phyloP scores from a whole-genome alignment of 2,797 vertebrate genomes.

The Leuciscus waleckii region DNA sequence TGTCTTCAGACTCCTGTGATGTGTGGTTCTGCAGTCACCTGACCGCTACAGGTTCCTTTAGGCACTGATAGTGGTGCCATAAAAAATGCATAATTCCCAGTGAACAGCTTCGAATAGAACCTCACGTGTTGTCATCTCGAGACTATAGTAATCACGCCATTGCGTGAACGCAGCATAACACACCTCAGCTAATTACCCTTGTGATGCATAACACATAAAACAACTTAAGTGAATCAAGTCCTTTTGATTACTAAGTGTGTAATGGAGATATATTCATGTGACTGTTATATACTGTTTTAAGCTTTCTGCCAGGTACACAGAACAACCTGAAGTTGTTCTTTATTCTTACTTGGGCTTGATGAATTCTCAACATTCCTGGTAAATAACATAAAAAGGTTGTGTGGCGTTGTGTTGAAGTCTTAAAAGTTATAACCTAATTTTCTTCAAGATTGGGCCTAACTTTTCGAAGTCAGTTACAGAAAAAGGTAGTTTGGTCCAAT shows the following conservation, averaged over 20 bases:
- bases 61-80: neutral
- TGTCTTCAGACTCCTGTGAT: neutral
- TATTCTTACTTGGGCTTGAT: neutral
- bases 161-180: neutral
- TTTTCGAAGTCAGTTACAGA: neutral
- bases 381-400: conserved; percentile 19
- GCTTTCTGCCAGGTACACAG: neutral
- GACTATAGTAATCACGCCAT: neutral
- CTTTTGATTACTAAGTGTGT: neutral
- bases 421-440: neutral
- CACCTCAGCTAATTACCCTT: conserved; percentile 1
- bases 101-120: neutral
- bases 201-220: neutral
- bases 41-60: neutral
- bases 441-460: neutral
- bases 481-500: neutral
- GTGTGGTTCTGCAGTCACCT: neutral
- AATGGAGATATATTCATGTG: neutral
- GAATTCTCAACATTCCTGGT: conserved; percentile 2
- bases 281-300: conserved; percentile 2
- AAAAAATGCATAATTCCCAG: neutral
- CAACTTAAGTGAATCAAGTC: conserved; percentile 10
- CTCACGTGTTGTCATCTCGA: neutral
- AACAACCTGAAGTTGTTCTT: neutral
- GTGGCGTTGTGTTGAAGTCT: neutral